A percentile compares a stretch with the other conserved stretches of the same genome.
Conservation (phyloP, 2,888 invertebrate species). For the Drosophila mimetica region DNA sequence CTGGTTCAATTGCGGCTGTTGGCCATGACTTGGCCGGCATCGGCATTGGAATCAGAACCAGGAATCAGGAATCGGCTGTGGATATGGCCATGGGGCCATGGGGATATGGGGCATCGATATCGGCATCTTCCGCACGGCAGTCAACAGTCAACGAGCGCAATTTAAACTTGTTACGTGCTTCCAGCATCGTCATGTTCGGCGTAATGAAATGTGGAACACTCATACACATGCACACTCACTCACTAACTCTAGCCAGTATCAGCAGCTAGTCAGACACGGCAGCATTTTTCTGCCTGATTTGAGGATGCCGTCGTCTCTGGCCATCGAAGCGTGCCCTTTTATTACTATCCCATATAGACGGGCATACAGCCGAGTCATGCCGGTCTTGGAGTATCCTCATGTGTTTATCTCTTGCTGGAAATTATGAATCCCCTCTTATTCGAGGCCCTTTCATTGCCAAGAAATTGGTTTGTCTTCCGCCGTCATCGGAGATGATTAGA, state of each 20-base stretch:
- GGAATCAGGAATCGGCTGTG: constrained; percentile 8
- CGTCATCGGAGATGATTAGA: constrained; percentile 20
- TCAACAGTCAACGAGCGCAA: constrained; percentile 79
- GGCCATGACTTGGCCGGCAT: constrained; percentile 62
- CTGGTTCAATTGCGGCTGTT: constrained; percentile 71
- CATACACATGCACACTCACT: no score
- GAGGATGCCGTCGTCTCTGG: constrained; percentile 57
- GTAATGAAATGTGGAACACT: constrained; percentile 72
- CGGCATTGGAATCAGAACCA: constrained; percentile 8
- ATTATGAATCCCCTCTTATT: constrained; percentile 60
- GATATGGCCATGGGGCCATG: neutral
- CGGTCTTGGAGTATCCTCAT: constrained; percentile 32
- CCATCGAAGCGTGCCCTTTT: constrained; percentile 73
- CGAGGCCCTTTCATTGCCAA: constrained; percentile 1
- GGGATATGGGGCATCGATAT: constrained; percentile 31
- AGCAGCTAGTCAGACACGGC: constrained; percentile 69
- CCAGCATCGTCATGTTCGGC: constrained; percentile 70
- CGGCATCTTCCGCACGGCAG: constrained; percentile 71
- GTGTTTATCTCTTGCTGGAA: constrained; percentile 63
- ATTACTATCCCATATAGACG: constrained; percentile 61
- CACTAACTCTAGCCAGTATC: constrained; percentile 28
- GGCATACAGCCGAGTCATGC: constrained; percentile 57
- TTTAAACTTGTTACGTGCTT: constrained; percentile 78
- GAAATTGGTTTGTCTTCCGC: constrained; percentile 12
- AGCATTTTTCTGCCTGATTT: constrained; percentile 78